Conservation (phyloP, 1,140 invertebrate genomes). For the Drosophila pruinosa region DNA sequence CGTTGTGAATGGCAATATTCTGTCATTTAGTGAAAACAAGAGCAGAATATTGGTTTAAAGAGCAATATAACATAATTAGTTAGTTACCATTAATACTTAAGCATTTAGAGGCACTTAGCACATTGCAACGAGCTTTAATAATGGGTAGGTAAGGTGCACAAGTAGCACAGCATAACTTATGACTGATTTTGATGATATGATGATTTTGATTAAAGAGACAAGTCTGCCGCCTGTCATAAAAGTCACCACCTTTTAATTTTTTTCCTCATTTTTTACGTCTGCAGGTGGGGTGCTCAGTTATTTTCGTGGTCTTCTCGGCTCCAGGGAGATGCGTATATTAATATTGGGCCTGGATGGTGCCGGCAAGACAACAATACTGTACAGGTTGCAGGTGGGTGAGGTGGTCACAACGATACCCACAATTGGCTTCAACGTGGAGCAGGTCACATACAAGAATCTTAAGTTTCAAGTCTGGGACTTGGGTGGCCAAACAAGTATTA, state of each 20-base stretch:
- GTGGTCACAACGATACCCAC: constrained; percentile 98
- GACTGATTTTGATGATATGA: not conserved
- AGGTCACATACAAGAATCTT: constrained; percentile 97
- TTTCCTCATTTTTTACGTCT: constrained; percentile 51
- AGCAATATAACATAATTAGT: constrained; percentile 58
- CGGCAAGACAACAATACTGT: constrained; percentile 99
- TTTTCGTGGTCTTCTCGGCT: constrained; percentile 95
- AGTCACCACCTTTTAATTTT: constrained; percentile 46
- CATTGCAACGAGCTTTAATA: constrained; percentile 50
- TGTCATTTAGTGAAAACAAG: constrained; percentile 77
- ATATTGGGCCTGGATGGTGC: constrained; percentile 99
- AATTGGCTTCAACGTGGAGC: constrained; percentile 99
- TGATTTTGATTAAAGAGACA: constrained; percentile 24
- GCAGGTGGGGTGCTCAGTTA: constrained; percentile 97
- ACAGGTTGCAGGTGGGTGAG: constrained; percentile 99
- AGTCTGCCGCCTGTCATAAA: constrained; percentile 46
- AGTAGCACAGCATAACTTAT: not conserved
- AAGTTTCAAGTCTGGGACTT: constrained; percentile 99
- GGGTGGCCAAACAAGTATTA: constrained; percentile 97
- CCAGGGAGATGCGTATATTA: constrained; percentile 98
- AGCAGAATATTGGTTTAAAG: constrained; percentile 46
- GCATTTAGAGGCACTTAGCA: constrained; percentile 72
- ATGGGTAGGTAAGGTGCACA: constrained; percentile 56
- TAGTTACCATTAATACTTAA: constrained; percentile 54
- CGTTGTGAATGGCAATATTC: constrained; percentile 55